These are phyloP conservation scores for Sula dactylatra DNA, from an alignment of 2,113 vertebrate genomes.

Conservation along the genomic window DNA sequence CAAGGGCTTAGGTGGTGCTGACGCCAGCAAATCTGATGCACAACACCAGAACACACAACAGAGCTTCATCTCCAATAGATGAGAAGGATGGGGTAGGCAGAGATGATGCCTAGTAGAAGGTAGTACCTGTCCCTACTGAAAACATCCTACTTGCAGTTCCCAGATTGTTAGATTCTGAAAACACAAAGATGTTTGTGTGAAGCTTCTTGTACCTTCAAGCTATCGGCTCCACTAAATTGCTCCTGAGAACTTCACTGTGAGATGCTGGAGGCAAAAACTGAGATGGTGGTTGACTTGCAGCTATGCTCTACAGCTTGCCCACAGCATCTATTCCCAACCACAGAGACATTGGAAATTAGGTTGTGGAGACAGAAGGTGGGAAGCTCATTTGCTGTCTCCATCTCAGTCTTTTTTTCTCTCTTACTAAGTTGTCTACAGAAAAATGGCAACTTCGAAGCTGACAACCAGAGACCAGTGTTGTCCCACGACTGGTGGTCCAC, in stretches of 20 bases:
- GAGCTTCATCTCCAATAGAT: background rate
- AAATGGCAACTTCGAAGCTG: background rate
- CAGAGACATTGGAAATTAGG: background rate
- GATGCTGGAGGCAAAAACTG: background rate
- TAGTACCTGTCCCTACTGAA: background rate
- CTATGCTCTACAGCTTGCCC: background rate
- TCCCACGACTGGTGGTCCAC: background rate
- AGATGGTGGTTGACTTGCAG: background rate
- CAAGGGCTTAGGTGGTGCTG: background rate
- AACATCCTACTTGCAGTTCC: background rate
- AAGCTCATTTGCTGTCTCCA: background rate
- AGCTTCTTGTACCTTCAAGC: background rate
- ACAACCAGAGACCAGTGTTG: background rate
- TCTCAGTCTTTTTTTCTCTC: background rate
- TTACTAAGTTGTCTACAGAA: background rate
- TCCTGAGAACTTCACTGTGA: background rate
- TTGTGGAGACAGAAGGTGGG: background rate
- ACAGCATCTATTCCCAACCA: background rate
- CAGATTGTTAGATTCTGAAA: background rate
- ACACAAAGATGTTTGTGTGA: background rate
- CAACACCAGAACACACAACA: background rate
- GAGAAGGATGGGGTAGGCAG: background rate
- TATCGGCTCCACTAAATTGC: background rate
- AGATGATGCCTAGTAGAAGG: fast-evolving
- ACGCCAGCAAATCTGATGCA: background rate